A percentile compares a stretch with the other conserved stretches of the same genome.
These are phyloP conservation scores for Bombus picipes DNA, from an alignment of 1,140 invertebrate genomes.

Conservation along the genomic window DNA sequence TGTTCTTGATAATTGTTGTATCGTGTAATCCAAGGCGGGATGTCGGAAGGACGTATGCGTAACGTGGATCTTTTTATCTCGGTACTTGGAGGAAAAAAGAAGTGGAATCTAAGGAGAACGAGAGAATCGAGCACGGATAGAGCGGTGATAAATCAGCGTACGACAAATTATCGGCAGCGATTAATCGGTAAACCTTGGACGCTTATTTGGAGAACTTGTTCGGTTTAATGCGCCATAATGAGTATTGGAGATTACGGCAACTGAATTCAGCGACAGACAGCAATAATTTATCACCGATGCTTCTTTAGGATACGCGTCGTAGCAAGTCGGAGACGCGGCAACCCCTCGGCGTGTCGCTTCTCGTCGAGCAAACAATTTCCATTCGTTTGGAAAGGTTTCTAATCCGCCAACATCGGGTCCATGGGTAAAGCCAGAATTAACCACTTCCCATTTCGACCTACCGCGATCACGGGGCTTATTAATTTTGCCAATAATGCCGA, in stretches of 20 bases:
- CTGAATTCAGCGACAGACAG: conserved; percentile 45
- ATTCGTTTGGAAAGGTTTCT: conserved; percentile 69
- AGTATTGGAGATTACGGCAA: conserved; percentile 53
- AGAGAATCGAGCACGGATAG: conserved; percentile 28
- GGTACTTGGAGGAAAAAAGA: not conserved
- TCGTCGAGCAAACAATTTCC: conserved; percentile 66
- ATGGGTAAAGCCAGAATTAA: conserved; percentile 71
- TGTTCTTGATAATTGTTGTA: conserved; percentile 6
- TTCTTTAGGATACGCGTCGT: conserved; percentile 46
- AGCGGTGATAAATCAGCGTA: conserved; percentile 37
- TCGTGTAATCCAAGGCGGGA: not conserved
- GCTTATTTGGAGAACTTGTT: conserved; percentile 58
- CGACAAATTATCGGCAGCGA: conserved; percentile 62
- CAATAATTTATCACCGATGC: conserved; percentile 54
- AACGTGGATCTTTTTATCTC: not conserved
- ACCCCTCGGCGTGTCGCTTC: not conserved
- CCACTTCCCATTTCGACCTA: conserved; percentile 69
- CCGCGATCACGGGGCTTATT: conserved; percentile 74
- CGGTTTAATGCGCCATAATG: conserved; percentile 55
- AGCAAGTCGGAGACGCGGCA: no score
- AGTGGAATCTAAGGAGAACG: not conserved
- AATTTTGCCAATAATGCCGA: conserved; percentile 77
- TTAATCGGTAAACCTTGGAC: conserved; percentile 49
- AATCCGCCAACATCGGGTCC: conserved; percentile 57
- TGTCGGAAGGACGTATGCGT: not conserved